Base-by-base conservation (phyloP, 2,113 vertebrate genomes). In the Nematolebias whitei region DNA sequence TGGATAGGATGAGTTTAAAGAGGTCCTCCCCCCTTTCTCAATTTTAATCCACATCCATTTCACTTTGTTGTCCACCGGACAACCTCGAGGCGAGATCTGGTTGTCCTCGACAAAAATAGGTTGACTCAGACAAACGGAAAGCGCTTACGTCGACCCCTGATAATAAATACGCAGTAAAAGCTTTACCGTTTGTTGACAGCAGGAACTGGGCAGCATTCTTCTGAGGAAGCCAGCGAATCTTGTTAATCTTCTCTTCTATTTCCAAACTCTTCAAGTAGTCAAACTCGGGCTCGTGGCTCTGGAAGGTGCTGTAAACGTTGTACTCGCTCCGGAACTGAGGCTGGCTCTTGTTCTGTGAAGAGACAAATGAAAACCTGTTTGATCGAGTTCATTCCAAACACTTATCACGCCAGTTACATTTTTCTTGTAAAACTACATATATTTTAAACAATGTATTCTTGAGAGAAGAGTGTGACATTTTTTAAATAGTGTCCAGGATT, bases 191-290 rank as follows among this genome's bases (percentile, higher is more conserved):
- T 72, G 97, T 99, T 80, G 97, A 99, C 91, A 99, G 89, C 84
- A 99, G 92, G 93, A 99, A 99, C 83, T 99, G 97, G 89, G 97
- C 96, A 76, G 97, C 97, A 75, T 99, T 99, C 89, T 98, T 98
- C 92, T 99, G 97, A 76, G 96, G 96, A 85, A 98, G 94, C 96
- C 96, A 99, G 87, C 96, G 95, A 80, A 98, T 99, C 92, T 99
- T 98, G 91, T 99, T 98, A 93, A 98, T 98, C 93, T 99, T 99
- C 85, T 98, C 97, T 92, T 99, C 97, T 67, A 99, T 99, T 94
- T 99, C 97, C 95, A 99, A 95, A 91, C 97, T 99, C 94, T 99
- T 99, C 93, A 99, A 94, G 94, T 98, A 99, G 93, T 99, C 97
- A 71, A 99, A 99, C 88, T 99, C 97, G 52, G 97, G 96, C 91